Base-by-base conservation (phyloP, 2,888 invertebrate species). In the Ophonus ardosiacus region DNA sequence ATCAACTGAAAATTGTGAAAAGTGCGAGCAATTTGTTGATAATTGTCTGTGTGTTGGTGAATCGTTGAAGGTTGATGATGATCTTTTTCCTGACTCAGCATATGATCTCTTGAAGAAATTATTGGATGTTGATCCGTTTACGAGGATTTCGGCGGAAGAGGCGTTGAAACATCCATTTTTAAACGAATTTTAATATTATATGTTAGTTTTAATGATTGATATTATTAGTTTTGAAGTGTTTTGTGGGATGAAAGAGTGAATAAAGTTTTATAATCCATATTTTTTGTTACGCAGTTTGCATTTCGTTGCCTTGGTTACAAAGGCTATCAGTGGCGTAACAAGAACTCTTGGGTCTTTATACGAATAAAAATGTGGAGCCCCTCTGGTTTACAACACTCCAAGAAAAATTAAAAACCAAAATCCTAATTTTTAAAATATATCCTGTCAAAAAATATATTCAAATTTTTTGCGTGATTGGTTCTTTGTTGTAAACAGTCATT, bases 81-180 rank as follows among this genome's bases (percentile, higher is more conserved):
- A 89, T 88, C 78, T 86, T 65, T 96, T 95, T 91, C 96, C 97
- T 21, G 93, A 93, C 88, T 92, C 93, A 86, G 97, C 97, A 0
- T 97, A 95, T 91, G 93, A 96, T 89, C 92, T 98, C 87, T 92
- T 97, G 84, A 91, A 92, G 87, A 93, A 93, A 80, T 92, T 98
- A 88, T 92, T 98, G 88, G 96, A 96, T 90, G 93, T 96, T n/a
- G 94, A 96, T 92, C 96, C 96, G n/a, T 92, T 93, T 88, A 93
- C 93, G 43, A 93, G 97, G 88, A 93, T 95, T 86, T 93, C 95
- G 8, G 97, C 97, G 40, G 93, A 93, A 17, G 93, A 94, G 85
- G 97, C 97, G 61, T 92, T 97, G 40, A 90, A 91, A 61, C 97
- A 97, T 93, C 94, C 96, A 78, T 97, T 97, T 92, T 93, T 97